These are phyloP conservation scores for Oceanites oceanicus DNA, from an alignment of 2,113 vertebrate species.

Conservation along the genomic window DNA sequence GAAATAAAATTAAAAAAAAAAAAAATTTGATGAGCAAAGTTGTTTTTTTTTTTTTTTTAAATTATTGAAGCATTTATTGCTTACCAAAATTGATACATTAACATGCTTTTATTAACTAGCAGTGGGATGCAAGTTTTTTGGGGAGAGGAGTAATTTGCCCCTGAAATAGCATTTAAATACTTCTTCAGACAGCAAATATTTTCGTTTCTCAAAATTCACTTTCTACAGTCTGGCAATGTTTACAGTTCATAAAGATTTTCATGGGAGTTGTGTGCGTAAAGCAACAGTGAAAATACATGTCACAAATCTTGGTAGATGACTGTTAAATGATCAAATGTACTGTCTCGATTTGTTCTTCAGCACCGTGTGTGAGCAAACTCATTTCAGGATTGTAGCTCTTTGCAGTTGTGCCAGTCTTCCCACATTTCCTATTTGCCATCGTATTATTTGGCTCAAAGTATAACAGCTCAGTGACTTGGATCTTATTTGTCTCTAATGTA, in stretches of 20 bases:
- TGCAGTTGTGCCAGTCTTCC: not conserved
- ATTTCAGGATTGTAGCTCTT: not conserved
- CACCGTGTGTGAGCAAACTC: not conserved
- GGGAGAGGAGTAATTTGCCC: not conserved
- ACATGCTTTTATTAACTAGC: not conserved
- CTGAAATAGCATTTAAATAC: not conserved
- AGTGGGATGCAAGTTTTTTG: not conserved
- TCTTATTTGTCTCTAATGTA: not conserved
- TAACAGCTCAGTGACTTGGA: not conserved
- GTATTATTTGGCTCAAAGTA: not conserved
- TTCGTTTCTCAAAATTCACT: not conserved
- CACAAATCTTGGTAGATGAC: not conserved
- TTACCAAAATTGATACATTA: not conserved
- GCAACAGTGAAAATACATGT: not conserved
- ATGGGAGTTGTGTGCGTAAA: not conserved
- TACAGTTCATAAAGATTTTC: not conserved
- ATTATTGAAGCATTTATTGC: not conserved
- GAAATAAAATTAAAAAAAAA: not conserved
- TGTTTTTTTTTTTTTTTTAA: not conserved
- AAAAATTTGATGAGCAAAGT: no score
- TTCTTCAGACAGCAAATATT: not conserved
- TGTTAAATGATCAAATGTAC: not conserved
- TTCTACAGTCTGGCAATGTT: not conserved
- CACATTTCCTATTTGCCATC: not conserved
- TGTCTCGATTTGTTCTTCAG: not conserved